Evolutionary conservation across 1,140 invertebrate species (phyloP).

Genomic region (Coptotermes formosanus): DNA sequence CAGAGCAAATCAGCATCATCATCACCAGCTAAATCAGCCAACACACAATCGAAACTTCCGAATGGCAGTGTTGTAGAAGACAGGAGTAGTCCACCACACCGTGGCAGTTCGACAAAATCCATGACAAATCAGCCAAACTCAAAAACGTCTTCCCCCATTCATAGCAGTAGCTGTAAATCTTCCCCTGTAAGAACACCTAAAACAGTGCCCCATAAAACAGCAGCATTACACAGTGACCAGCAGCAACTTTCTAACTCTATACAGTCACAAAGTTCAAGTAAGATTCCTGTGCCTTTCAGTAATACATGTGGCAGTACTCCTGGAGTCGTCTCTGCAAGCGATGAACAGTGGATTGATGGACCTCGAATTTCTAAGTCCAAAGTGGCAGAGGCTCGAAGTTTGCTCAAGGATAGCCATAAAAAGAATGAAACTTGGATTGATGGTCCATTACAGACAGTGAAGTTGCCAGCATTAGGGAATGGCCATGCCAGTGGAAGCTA

Average conservation of each 20-base stretch:
- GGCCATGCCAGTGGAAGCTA: conserved; percentile 51
- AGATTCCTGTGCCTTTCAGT: conserved; percentile 42
- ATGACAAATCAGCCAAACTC: background rate
- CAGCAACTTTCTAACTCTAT: background rate
- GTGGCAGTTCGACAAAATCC: conserved; percentile 35
- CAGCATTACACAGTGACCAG: conserved; percentile 39
- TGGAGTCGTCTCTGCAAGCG: conserved; percentile 48
- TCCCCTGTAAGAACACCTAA: conserved; percentile 37
- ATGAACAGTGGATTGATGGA: conserved; percentile 96
- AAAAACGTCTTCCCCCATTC: conserved; percentile 30
- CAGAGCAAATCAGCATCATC: conserved; percentile 39
- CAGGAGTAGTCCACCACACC: conserved; percentile 56
- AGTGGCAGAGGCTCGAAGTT: conserved; percentile 75
- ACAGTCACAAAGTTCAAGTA: conserved; percentile 39
- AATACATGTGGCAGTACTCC: background rate
- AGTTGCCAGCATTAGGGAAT: conserved; percentile 20
- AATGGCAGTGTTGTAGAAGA: conserved; percentile 41
- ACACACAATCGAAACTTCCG: background rate
- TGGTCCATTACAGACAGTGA: conserved; percentile 66
- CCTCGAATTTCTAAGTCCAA: conserved; percentile 81
- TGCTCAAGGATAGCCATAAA: conserved; percentile 73
- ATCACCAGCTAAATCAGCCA: conserved; percentile 36
- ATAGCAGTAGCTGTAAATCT: conserved; percentile 37
- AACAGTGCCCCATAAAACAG: conserved; percentile 39
- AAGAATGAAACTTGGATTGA: conserved; percentile 94